Evolutionary conservation across 1,140 invertebrate genomes (phyloP).

Genomic region (Coptotermes formosanus): DNA sequence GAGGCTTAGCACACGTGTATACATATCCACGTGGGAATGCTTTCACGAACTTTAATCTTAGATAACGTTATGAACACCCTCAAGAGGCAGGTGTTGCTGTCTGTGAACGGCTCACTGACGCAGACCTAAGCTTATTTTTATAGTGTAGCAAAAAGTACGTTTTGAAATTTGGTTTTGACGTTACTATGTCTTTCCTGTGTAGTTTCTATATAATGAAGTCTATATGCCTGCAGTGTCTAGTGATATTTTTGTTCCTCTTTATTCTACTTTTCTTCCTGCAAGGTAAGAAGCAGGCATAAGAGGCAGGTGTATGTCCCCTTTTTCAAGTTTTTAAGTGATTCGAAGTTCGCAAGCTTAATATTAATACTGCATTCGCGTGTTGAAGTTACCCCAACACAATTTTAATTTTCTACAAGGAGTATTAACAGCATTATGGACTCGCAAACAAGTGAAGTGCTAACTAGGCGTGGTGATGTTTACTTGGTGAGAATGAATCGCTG

Average conservation of each 20-base stretch:
- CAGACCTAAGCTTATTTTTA: background rate
- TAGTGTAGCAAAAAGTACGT: background rate
- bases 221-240: background rate
- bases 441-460: too few species aligned
- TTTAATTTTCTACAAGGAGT: too few species aligned
- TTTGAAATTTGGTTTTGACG: background rate
- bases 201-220: background rate
- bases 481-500: too few species aligned
- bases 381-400: too few species aligned
- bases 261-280: background rate
- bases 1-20: background rate
- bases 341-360: too few species aligned
- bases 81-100: background rate
- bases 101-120: background rate
- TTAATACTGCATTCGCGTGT: too few species aligned
- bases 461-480: too few species aligned
- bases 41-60: constrained; percentile 7
- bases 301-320: too few species aligned
- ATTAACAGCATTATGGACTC: too few species aligned
- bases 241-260: background rate
- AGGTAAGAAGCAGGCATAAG: too few species aligned
- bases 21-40: background rate
- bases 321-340: too few species aligned
- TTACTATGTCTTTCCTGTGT: background rate
- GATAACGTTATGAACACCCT: background rate